phyloP scores from a whole-genome alignment of 2,888 invertebrate species.

The Pristionchus arcanus region DNA sequence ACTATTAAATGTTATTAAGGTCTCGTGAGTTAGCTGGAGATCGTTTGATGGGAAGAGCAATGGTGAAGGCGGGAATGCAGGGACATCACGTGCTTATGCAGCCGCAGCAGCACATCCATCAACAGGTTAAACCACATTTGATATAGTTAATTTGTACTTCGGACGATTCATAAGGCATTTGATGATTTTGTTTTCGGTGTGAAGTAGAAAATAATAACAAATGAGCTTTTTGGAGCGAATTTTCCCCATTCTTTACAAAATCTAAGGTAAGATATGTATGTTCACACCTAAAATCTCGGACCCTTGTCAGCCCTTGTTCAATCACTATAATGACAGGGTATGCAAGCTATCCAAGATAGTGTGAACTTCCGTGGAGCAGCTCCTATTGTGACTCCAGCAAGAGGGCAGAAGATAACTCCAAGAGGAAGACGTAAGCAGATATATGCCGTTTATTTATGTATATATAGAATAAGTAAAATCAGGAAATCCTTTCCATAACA shows the following conservation, averaged over 20 bases:
- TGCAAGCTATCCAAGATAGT: background rate
- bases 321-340: background rate
- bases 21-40: background rate
- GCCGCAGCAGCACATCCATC: background rate
- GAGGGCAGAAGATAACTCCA: conserved; percentile 19
- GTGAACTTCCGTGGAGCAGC: conserved; percentile 18
- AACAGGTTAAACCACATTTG: background rate
- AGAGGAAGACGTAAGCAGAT: conserved; percentile 49
- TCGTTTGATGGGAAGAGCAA: conserved; percentile 25
- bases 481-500: no score
- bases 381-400: conserved; percentile 37
- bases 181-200: no score
- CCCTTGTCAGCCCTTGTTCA: no score
- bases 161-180: no score
- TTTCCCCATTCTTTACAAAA: background rate
- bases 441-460: background rate
- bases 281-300: no score
- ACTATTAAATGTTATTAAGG: background rate
- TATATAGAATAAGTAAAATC: no score
- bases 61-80: conserved; percentile 32
- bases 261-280: background rate
- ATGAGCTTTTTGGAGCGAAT: no score
- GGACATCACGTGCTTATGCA: background rate
- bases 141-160: no score
- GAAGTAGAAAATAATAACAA: no score